A percentile compares a stretch with the other conserved stretches of the same genome.
phyloP scores from a whole-genome alignment of 1,140 invertebrate species.

The Apis florea region DNA sequence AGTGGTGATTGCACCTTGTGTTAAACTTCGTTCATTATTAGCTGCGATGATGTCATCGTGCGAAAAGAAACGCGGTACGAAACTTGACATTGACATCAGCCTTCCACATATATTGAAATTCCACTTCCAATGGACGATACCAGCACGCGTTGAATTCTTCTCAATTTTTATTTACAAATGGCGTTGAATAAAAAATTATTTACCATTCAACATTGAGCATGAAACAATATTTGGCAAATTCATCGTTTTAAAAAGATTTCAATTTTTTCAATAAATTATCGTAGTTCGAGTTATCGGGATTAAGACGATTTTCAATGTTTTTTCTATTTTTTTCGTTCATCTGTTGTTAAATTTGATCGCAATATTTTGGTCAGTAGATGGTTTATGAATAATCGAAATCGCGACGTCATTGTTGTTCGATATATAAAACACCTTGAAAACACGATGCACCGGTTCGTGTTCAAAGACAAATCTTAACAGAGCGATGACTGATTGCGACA shows the following conservation, averaged over 20 bases:
- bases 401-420: constrained; percentile 11
- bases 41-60: constrained; percentile 54
- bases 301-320: no score
- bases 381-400: not conserved
- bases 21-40: constrained; percentile 23
- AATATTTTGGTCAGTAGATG: no score
- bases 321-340: no score
- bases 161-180: not conserved
- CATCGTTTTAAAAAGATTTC: no score
- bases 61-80: constrained; percentile 37
- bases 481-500: constrained; percentile 19
- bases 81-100: constrained; percentile 44
- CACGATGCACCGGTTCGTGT: not conserved
- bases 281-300: no score
- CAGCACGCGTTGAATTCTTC: no score
- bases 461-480: not conserved
- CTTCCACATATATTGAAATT: not conserved
- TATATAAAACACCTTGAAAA: not conserved
- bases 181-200: no score
- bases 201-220: no score
- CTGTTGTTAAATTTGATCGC: no score
- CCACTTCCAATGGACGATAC: no score
- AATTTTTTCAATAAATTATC: no score
- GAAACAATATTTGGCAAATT: no score
- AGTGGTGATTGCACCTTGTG: constrained; percentile 11